phyloP scores from a whole-genome alignment of 2,797 vertebrate genomes.

The Melanotaenia parkinsoni region DNA sequence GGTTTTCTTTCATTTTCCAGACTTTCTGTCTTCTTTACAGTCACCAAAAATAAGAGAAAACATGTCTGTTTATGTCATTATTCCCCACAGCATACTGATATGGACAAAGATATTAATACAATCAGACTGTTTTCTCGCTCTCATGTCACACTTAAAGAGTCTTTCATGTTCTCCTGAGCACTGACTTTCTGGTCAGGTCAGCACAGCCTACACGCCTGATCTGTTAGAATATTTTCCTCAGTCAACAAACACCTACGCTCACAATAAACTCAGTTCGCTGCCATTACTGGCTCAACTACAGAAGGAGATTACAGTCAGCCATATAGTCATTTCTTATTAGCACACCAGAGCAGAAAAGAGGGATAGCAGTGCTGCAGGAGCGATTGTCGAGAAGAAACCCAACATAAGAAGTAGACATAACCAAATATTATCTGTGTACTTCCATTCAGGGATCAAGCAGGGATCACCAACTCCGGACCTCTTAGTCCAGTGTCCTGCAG shows the following conservation, averaged over 20 bases:
- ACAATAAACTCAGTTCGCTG: conserved; percentile 10
- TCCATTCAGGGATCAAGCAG: too few species aligned
- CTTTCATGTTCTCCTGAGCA: conserved; percentile 23
- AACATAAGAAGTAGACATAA: too few species aligned
- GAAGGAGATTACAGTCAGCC: conserved; percentile 25
- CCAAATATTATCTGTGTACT: too few species aligned
- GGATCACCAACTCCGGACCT: too few species aligned
- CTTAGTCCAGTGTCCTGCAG: too few species aligned
- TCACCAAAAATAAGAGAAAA: background rate
- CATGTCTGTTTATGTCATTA: background rate
- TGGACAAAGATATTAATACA: background rate
- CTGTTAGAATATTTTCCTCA: conserved; percentile 39
- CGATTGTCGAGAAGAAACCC: too few species aligned
- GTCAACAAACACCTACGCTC: conserved; percentile 58
- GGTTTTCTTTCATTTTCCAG: too few species aligned
- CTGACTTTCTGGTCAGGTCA: conserved; percentile 48
- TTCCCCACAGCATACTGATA: conserved; percentile 1
- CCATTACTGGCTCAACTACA: conserved; percentile 13
- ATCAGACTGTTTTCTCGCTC: background rate
- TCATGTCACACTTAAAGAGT: conserved; percentile 2
- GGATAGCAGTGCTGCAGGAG: too few species aligned
- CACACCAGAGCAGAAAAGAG: background rate
- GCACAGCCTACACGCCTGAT: conserved; percentile 24
- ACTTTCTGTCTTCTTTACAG: too few species aligned
- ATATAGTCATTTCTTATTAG: conserved; percentile 26